Base-by-base conservation (phyloP, 2,113 vertebrate species). In the Scomber japonicus region DNA sequence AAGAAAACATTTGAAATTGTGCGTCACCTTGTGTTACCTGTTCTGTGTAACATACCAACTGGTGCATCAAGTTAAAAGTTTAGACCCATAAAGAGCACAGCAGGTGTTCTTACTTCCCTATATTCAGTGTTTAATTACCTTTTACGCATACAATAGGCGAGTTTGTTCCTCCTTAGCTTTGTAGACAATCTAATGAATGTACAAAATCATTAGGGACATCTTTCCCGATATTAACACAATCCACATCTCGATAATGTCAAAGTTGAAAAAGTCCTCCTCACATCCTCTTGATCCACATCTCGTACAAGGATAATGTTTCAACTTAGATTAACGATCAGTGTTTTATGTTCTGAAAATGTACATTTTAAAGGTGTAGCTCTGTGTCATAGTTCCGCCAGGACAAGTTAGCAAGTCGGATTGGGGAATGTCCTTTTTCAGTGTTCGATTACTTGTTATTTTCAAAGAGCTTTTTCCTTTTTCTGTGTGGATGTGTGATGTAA, bases 401-500 rank as follows among this genome's bases (percentile, higher is more conserved):
- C 4, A 60, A 6, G 59, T 10, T 12, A 24, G 21, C 17, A 7
- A 1, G 4, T 24, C 49, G 19, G 5, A 12, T 56, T 40, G 17
- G 11, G 4, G 10, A 11, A 57, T 73, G 56, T 68, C 65, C 15
- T 59, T 45, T 45, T 27, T 48, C 14, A 14, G 21, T 55, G 4
- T 62, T 21, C n/a, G 1, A 21, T 75, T 11, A 21, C 56, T 2
- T 79, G 24, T 31, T 49, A n/a, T 73, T 3, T 73, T 24, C 9
- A 5, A 31, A 31, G 57, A 27, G 24, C 24, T 27, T 27, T 9
- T 77, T 19, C 54, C 21, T 53, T 54, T 70, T 21, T 60, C 48
- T 64, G 64, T 35, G 24, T 75, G 56, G 40, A 68, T 71, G 65
- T 78, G 30, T 78, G 5, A 15, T 45, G 31, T 56, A 45, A 84